Conservation (phyloP, 2,797 vertebrate genomes). For the Pogoniulus pusillus region DNA sequence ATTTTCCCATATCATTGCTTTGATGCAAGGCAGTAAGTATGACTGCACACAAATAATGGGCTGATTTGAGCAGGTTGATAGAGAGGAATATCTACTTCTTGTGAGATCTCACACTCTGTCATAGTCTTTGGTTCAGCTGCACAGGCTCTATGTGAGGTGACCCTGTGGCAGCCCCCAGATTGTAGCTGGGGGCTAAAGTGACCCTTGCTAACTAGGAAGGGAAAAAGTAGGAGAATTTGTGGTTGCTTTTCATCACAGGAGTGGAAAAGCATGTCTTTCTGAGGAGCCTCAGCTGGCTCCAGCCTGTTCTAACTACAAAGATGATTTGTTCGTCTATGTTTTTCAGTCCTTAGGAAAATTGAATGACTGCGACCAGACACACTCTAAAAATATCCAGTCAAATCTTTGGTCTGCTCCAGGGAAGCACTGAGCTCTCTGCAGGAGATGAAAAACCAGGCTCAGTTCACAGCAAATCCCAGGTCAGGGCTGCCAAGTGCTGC, state of each 20-base stretch:
- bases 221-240: neutral
- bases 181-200: neutral
- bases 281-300: neutral
- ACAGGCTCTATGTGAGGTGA: neutral
- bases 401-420: neutral
- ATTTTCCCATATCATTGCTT: neutral
- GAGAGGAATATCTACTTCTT: neutral
- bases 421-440: neutral
- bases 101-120: neutral
- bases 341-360: neutral
- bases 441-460: neutral
- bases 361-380: neutral
- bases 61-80: neutral
- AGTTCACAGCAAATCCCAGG: neutral
- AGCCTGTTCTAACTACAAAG: neutral
- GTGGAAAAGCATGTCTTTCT: neutral
- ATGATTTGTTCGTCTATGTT: neutral
- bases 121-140: neutral
- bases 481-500: neutral
- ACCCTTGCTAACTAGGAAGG: fast-evolving
- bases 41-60: neutral
- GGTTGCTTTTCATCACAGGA: neutral
- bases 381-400: conserved; percentile 47
- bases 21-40: neutral
- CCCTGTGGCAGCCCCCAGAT: neutral